phyloP scores from a whole-genome alignment of 2,888 invertebrate species.

The Ophion slaviceki region DNA sequence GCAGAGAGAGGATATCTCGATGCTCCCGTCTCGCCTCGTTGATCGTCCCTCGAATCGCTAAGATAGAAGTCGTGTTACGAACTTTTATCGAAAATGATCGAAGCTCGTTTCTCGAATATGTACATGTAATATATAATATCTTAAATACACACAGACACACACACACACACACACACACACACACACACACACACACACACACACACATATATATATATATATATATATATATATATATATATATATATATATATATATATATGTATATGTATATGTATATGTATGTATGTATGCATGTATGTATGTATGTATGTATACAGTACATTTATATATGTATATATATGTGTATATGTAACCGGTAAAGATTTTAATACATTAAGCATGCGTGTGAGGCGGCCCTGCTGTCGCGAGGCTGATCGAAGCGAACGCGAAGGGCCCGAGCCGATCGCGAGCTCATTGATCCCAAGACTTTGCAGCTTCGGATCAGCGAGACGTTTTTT shows the following conservation, averaged over 20 bases:
- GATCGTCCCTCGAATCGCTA: slow-evolving; percentile 59
- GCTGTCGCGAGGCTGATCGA: slow-evolving; percentile 52
- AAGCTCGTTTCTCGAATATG: slow-evolving; percentile 48
- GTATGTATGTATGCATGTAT: not conserved
- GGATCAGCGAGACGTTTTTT: slow-evolving; percentile 38
- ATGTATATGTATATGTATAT: slow-evolving; percentile 4
- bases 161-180: too few species aligned
- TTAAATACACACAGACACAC: not conserved
- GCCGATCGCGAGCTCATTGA: slow-evolving; percentile 57
- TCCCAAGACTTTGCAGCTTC: slow-evolving; percentile 56
- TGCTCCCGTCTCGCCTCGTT: slow-evolving; percentile 59
- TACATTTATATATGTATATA: too few species aligned
- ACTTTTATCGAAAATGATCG: slow-evolving; percentile 59
- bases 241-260: too few species aligned
- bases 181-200: too few species aligned
- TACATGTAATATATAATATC: slow-evolving; percentile 4
- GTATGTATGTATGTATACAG: slow-evolving; percentile 1
- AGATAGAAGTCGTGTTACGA: slow-evolving; percentile 61
- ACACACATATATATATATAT: too few species aligned
- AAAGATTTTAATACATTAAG: slow-evolving; percentile 28
- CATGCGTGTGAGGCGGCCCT: slow-evolving; percentile 41
- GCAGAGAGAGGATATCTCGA: slow-evolving; percentile 50
- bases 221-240: too few species aligned
- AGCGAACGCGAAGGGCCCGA: slow-evolving; percentile 48
- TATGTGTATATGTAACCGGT: slow-evolving; percentile 18